These are phyloP conservation scores for Aotus griseimembra DNA, from an alignment of 2,797 vertebrate genomes.

Conservation along the genomic window DNA sequence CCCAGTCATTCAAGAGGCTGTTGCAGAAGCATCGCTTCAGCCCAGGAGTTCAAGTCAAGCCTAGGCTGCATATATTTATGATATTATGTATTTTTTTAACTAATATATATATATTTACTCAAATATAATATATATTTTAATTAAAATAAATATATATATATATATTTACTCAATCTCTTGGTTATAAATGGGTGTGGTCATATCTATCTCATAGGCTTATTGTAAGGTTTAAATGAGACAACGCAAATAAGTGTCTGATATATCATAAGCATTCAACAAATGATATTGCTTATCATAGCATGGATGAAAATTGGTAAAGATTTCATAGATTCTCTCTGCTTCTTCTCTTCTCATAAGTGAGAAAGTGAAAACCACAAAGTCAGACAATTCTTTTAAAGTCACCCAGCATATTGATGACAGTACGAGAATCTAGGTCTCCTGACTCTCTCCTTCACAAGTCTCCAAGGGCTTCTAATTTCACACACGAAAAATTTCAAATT, in stretches of 20 bases:
- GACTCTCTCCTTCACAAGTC: background rate
- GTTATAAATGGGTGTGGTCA: background rate
- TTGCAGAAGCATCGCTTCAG: background rate
- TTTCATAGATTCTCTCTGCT: background rate
- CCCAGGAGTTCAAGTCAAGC: background rate
- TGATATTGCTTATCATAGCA: background rate
- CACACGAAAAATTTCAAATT: background rate
- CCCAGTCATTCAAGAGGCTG: background rate
- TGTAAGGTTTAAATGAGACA: background rate
- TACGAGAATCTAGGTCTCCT: background rate
- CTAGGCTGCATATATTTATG: background rate
- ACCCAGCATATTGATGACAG: background rate
- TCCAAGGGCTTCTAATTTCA: background rate
- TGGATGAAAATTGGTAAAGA: background rate
- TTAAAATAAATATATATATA: no score
- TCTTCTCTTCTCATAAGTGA: background rate
- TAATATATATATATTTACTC: no score
- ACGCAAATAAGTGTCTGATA: background rate
- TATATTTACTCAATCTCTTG: background rate
- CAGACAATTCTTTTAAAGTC: background rate
- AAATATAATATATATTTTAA: no score
- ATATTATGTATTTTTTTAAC: background rate
- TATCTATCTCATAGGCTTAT: background rate
- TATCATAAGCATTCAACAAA: background rate
- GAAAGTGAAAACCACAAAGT: background rate